Evolutionary conservation across 2,113 vertebrate genomes (phyloP), one percentile per base, ranked within the genome.

Genomic region (Ancistrus triradiatus): DNA sequence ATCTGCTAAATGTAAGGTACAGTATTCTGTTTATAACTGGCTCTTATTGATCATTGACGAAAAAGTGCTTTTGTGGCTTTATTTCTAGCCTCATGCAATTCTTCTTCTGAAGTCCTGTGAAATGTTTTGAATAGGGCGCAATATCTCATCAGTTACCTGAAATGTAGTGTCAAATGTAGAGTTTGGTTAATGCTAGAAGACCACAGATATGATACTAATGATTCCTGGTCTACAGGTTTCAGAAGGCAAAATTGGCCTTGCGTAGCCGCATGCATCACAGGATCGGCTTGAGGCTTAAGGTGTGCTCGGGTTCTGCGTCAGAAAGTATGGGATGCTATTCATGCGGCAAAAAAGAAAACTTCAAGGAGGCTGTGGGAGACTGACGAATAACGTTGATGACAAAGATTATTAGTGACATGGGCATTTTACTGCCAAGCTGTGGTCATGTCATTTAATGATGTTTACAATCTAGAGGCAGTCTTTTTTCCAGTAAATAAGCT

Each of bases 341-440:
- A 37, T 15, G n/a, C 35, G 43, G 40, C 3, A 6, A 7, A 47
- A 7, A 47, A n/a, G n/a, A 40, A 21, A 14, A 28, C 63, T 27
- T 7, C n/a, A 2, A 15, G 21, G 17, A 35, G 28, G 10, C 28
- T 18, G 35, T 21, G 31, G 14, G 42, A 38, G 14, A 48, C 31
- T 22, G 13, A 49, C 49, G 52, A 38, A 24, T 53, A 57, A 17
- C 7, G 10, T 6, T 6, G 35, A 3, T 21, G 43, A 8, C 18
- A 19, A 24, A 63, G 37, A 52, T 27, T 21, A 51, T 28, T 40
- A 43, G 25, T 35, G 42, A 21, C 28, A 33, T 48, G n/a, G n/a
- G n/a, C n/a, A n/a, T n/a, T n/a, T n/a, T n/a, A n/a, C n/a, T n/a
- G n/a, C n/a, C n/a, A n/a, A n/a, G n/a, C n/a, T n/a, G n/a, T n/a